Conservation (phyloP, 2,888 invertebrate genomes). For the Melanostoma mellinum region DNA sequence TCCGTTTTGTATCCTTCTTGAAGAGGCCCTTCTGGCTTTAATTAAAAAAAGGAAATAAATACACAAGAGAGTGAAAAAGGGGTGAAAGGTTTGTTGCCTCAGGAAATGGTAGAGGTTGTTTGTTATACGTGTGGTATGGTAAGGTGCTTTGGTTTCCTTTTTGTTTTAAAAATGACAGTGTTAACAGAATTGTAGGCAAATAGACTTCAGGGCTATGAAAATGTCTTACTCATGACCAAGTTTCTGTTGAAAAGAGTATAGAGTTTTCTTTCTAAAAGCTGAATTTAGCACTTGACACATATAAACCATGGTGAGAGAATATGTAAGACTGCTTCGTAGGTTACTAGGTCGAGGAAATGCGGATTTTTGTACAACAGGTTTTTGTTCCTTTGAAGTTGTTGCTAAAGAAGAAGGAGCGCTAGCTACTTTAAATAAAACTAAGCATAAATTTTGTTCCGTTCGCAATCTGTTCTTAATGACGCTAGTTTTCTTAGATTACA, state of each 20-base stretch:
- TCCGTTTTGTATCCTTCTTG: neutral
- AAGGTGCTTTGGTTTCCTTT: conserved; percentile 4
- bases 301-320: no score
- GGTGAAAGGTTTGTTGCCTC: conserved; percentile 22
- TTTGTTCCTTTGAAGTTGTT: no score
- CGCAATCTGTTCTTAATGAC: no score
- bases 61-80: conserved; percentile 6
- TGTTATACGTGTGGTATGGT: conserved; percentile 15
- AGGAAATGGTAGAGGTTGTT: conserved; percentile 14
- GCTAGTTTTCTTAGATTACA: no score
- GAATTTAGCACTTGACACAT: neutral
- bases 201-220: conserved; percentile 21
- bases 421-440: no score
- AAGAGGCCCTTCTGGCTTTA: conserved; percentile 43
- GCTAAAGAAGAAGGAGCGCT: no score
- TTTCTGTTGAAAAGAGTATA: neutral
- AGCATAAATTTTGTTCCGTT: no score
- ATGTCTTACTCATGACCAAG: neutral
- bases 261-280: neutral
- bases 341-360: neutral
- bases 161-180: neutral
- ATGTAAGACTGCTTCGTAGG: neutral
- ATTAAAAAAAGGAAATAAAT: conserved; percentile 38
- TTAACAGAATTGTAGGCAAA: conserved; percentile 19
- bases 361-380: neutral